phyloP scores from a whole-genome alignment of 2,888 invertebrate genomes.

The Pocota personata region DNA sequence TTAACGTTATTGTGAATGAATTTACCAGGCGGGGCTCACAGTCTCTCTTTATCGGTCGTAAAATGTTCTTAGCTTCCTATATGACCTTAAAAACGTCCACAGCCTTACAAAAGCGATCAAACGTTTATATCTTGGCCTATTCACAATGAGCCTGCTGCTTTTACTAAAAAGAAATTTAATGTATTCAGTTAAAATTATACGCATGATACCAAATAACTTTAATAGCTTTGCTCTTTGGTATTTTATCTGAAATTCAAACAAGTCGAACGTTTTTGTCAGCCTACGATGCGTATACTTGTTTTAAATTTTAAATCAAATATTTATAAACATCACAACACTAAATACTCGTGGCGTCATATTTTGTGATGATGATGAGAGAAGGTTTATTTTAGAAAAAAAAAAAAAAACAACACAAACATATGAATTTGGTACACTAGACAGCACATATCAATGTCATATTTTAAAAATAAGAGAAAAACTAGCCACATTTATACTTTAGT shows the following conservation, averaged over 20 bases:
- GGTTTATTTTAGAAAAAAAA: not conserved
- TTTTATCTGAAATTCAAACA: not conserved
- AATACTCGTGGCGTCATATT: not conserved
- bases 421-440: not conserved
- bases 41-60: no score
- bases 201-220: no score
- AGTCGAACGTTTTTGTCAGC: not conserved
- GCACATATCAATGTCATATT: conserved; percentile 37
- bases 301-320: not conserved
- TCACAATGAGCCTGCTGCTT: no score
- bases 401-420: not conserved
- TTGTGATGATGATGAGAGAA: not conserved
- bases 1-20: no score
- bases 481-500: not conserved
- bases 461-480: conserved; percentile 52
- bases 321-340: not conserved
- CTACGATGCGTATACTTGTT: not conserved
- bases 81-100: no score
- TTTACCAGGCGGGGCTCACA: no score
- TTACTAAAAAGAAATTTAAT: no score
- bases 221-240: no score
- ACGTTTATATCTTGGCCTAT: no score
- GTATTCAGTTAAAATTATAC: no score
- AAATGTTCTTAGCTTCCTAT: no score
- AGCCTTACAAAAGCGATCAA: no score